Percentiles rank a stretch among this genome's conserved stretches.
phyloP scores from a whole-genome alignment of 2,113 vertebrate species.

The Oncorhynchus keta region DNA sequence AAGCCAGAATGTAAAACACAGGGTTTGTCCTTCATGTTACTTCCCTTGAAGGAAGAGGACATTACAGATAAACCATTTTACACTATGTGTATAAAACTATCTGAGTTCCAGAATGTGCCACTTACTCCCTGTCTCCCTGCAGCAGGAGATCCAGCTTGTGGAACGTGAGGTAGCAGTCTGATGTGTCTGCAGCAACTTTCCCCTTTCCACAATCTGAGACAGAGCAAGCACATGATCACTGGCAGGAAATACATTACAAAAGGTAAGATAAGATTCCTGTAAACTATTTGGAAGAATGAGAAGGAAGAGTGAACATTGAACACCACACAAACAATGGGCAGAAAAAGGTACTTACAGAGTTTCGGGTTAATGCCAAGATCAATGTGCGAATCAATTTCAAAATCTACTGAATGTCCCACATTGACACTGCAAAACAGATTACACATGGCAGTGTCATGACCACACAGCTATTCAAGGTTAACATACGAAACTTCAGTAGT shows the following conservation, averaged over 20 bases:
- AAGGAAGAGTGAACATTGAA: background rate
- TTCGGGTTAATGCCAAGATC: constrained; percentile 79
- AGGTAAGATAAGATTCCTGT: background rate
- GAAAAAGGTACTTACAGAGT: constrained; percentile 73
- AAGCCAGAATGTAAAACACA: background rate
- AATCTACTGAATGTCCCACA: constrained; percentile 74
- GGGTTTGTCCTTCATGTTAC: background rate
- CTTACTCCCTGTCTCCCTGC: constrained; percentile 83
- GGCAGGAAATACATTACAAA: constrained; percentile 6
- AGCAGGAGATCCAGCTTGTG: constrained; percentile 79
- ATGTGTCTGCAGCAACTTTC: constrained; percentile 74
- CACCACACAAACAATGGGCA: background rate
- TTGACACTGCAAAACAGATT: constrained; percentile 60
- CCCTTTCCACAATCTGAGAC: constrained; percentile 75
- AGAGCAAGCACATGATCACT: background rate
- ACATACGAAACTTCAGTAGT: no score
- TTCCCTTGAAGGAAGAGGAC: background rate
- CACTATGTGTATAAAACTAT: background rate
- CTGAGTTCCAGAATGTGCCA: background rate
- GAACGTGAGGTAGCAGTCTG: constrained; percentile 79
- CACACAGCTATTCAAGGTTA: no score
- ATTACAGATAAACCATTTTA: background rate
- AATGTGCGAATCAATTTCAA: constrained; percentile 81
- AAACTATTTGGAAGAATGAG: background rate
- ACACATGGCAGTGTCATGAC: background rate